Evolutionary conservation across 2,888 invertebrate species (phyloP), one percentile per base, ranked within the genome.

Genomic region (Agrochola macilenta): DNA sequence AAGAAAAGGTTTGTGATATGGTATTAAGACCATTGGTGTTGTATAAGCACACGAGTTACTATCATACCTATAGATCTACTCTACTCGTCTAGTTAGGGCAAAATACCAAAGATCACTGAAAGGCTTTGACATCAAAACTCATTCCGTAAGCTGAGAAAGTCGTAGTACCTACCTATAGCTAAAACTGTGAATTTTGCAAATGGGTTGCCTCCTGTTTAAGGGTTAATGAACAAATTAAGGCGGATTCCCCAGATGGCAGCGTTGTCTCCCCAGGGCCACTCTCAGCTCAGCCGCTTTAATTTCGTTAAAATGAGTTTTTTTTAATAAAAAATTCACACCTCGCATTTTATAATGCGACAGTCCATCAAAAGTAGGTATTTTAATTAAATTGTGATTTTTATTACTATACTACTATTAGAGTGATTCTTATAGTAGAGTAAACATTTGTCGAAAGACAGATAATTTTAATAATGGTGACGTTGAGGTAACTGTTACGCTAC

Each of bases 201-300:
- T 74, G 84, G 89, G 82, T 88, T 83, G 86, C 72, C 82, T 85
- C 69, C 82, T 79, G 76, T 82, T 79, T 83, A 89, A 82, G 89
- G 89, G 89, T 89, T 90, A 87, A 90, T 89, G 86, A 89, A 90
- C 89, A 90, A 90, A 89, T 89, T 88, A 88, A 84, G 74, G 79
- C 85, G 84, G 81, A 85, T 79, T 87, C 88, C 83, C 81, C 86
- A 86, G 87, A 84, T 87, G 83, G 81, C 84, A 74, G 74, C 74
- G 76, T 69, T 79, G 79, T 74, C 76, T 73, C 76, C 73, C 79
- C 61, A 49, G 78, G 77, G 76, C 75, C 76, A 73, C 76, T 78
- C 76, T 72, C 80, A 76, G 66, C 60, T 72, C 65, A 69, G 61
- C 68, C 71, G 75, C 72, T 74, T 78, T 89, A 80, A 89, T 87